Evolutionary conservation across 2,797 vertebrate species (phyloP), one percentile per base, ranked within the genome.

Genomic region (Cossypha caffra): DNA sequence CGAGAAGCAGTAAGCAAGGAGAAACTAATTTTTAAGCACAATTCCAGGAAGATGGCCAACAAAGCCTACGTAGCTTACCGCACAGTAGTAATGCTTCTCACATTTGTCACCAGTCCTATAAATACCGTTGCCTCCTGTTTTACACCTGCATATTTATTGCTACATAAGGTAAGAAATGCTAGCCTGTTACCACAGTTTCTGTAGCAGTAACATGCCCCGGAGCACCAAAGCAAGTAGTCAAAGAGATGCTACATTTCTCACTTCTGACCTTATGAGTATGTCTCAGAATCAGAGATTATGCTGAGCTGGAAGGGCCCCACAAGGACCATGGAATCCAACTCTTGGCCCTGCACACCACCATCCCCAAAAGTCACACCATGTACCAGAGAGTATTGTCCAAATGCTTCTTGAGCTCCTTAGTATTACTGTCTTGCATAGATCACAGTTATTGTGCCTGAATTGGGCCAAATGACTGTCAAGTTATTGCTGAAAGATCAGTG

Each of bases 401-500:
- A 75, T 2, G 7, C 18, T 28, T 67, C n/a, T 51, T 31, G 26
- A 58, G 26, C 45, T 51, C 23, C 23, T 37, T 77, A 72, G 68
- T 86, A 95, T 43, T 42, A 52, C 35, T 68, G 38, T 62, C 76
- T 51, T 89, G 48, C 31, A 28, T 50, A 89, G 77, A 90, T 95
- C 86, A 94, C 5, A 64, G 38, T 79, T 91, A 95, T 33, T 92
- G 23, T 62, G 89, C 59, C 40, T 96, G 40, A 93, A 90, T 7
- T 89, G 64, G 50, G 29, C 37, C 52, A 94, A 95, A 93, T 61
- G 28, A 67, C 19, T 95, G 58, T n/a, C 58, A 94, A 88, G 86
- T 43, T 88, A 48, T 67, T 96, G 97, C 50, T 85, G 19, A 95
- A 95, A 96, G 74, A 93, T 59, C 61, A 91, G 20, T 72, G 77